A percentile compares a stretch with the other conserved stretches of the same genome.
Evolutionary conservation across 1,140 invertebrate species (phyloP).

Genomic region (Agrilus planipennis): DNA sequence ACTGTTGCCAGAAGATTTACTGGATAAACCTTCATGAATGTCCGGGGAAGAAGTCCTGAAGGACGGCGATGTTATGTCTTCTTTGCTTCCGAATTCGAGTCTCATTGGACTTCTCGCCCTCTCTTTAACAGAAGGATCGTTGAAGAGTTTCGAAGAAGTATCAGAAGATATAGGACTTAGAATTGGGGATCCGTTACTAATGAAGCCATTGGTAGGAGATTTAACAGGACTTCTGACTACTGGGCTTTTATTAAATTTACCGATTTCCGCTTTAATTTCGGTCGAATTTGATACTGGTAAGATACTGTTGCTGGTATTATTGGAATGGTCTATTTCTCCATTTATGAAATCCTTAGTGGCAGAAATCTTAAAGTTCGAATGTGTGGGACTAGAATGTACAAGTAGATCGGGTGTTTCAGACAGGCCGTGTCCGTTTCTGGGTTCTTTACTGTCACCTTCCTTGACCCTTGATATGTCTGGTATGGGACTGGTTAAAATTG

Average conservation of each 20-base stretch:
- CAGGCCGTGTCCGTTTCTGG: constrained; percentile 10
- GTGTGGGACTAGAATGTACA: constrained; percentile 28
- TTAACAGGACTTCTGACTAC: too few relatives aligned
- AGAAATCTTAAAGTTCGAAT: constrained; percentile 15
- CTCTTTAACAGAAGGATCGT: too few relatives aligned
- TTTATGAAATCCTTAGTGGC: constrained; percentile 22
- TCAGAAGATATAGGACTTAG: too few relatives aligned
- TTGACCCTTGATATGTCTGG: constrained; percentile 27
- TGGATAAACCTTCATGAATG: too few relatives aligned
- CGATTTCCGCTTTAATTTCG: constrained; percentile 2
- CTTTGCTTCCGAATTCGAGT: too few relatives aligned
- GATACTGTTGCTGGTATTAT: constrained; percentile 4
- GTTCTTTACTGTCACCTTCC: constrained; percentile 3
- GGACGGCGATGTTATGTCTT: too few relatives aligned
- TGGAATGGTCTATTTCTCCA: constrained; percentile 17
- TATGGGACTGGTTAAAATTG: constrained; percentile 19
- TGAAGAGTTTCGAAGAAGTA: too few relatives aligned
- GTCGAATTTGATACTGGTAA: not conserved
- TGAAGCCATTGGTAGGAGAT: too few relatives aligned
- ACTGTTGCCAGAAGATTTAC: constrained; percentile 46
- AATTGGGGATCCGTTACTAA: too few relatives aligned
- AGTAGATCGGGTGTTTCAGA: constrained; percentile 31
- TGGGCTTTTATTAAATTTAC: too few relatives aligned
- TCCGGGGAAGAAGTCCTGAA: too few relatives aligned
- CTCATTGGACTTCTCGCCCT: too few relatives aligned